A percentile compares a stretch with the other conserved stretches of the same genome.
Conservation (phyloP, 2,113 vertebrate genomes). For the Zosterops pallidus region DNA sequence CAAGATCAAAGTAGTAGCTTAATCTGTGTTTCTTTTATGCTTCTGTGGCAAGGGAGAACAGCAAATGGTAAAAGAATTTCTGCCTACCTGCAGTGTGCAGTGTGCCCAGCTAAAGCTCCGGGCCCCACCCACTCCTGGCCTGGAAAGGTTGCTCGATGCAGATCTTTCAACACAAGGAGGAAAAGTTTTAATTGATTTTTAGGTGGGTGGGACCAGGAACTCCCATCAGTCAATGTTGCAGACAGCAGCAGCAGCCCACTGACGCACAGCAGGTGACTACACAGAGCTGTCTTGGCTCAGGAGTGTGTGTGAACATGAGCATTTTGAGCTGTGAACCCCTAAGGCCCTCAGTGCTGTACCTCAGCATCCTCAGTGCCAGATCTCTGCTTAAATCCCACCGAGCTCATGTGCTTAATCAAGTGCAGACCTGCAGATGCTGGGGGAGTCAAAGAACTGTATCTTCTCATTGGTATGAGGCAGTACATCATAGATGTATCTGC, state of each 20-base stretch:
- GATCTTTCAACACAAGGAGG: conserved; percentile 6
- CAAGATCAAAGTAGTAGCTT: background rate
- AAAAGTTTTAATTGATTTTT: conserved; percentile 19
- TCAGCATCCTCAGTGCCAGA: background rate
- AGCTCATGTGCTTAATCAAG: background rate
- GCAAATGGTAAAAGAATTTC: background rate
- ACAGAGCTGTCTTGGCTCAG: background rate
- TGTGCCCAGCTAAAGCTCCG: accelerated
- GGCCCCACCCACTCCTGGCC: background rate
- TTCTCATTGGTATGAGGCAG: background rate
- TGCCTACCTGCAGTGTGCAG: background rate
- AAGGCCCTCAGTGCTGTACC: background rate
- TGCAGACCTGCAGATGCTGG: background rate
- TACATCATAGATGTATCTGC: background rate
- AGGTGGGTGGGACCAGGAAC: conserved; percentile 13
- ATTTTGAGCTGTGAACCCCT: background rate
- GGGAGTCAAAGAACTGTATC: background rate
- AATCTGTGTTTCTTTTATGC: background rate
- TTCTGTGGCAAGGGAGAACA: background rate
- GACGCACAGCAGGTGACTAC: background rate
- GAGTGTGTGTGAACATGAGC: background rate
- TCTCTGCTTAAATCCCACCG: background rate
- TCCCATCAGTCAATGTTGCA: background rate
- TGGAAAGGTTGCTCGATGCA: background rate
- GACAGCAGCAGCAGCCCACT: background rate